Base-by-base conservation (phyloP, 2,888 invertebrate species). In the Caenorhabditis parvicauda region DNA sequence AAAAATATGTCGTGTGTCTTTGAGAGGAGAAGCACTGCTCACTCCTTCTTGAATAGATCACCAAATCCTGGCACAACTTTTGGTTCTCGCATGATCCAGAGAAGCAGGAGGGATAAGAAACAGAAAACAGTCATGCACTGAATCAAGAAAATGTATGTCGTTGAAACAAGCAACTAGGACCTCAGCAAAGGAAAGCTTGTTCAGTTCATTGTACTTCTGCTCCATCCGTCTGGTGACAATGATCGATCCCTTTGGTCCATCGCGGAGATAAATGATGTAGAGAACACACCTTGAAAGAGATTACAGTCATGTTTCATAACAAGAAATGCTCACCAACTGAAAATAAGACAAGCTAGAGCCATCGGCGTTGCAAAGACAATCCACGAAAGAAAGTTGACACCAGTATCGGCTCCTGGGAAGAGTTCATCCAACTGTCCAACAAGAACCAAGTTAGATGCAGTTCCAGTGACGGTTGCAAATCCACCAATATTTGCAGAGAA, bases 31-130 rank as follows among this genome's bases (percentile, higher is more conserved):
- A 39, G 19, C 1, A 49, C 9, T 21, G 44, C 56, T 58, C 39
- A 76, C 67, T 75, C 76, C 14, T 70, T 54, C 46, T 62, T 57
- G 46, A 84, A 82, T 12, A 82, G 68, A 9, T 60, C 57, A 2
- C 90, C 89, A 92, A 93, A 93, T 1, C 93, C 93, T 0, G 86
- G 84, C 76, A 91, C 88, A 81, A 92, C 90, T 62, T 90, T 90
- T 0, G 93, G 93, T 61, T 88, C 88, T 45, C 92, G 87, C 82
- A 92, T 89, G 82, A 93, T 89, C 88, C 92, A 94, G 74, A 93
- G 85, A 50, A 89, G 77, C 14, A 93, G 89, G 6, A 92, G 88
- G 9, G 88, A 67, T 25, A 89, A 81, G 82, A 94, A 93, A 49
- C 64, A 67, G 17, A 50, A 22, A 6, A 60, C 44, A 6, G 71